Evolutionary conservation across 1,140 invertebrate genomes (phyloP), one percentile per base, ranked within the genome.

Genomic region (Lamellibrachia luymesi): DNA sequence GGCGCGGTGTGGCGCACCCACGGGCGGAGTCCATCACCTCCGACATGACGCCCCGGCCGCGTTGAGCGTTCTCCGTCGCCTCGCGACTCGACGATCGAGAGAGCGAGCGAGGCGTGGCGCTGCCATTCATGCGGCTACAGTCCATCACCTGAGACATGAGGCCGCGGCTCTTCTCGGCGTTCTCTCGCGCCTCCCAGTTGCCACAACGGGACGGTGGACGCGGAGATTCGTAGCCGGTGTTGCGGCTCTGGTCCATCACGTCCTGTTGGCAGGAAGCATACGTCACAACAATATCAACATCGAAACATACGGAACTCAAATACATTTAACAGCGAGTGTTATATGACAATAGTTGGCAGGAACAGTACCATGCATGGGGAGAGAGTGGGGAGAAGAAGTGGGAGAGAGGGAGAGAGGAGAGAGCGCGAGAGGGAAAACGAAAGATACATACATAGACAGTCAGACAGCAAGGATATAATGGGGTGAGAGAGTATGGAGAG

Each of bases 11-110:
- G 0, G 95, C 94, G 50, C 96, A 90, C 51, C 95, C 95, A 93
- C 96, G 95, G 93, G 95, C 95, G 7, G 94, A 94, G 25, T 96
- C 94, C n/a, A 96, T 94, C 90, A 94, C 94, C 64, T 17, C 13
- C 6, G 64, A 80, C 52, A 93, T 95, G 94, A 95, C 96, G n/a
- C 94, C 94, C 50, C 93, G 94, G 22, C 95, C 95, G 94, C 49
- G 64, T 56, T 38, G 56, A 4, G 49, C 38, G 27, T 90, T 52
- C 92, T 90, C 92, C 89, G 22, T 38, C 49, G 49, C 92, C 51
- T 93, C 92, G 38, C 38, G 92, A 49, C 51, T 93, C 38, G 89
- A n/a, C n/a, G 13, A 13, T 6, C 56, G 6, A 50, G 51, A 38
- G 13, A 22, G 64, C 17, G 38, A 89, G 8, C 64, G 38, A 2